Base-by-base conservation (phyloP, 2,113 vertebrate genomes). In the Thunnus maccoyii region DNA sequence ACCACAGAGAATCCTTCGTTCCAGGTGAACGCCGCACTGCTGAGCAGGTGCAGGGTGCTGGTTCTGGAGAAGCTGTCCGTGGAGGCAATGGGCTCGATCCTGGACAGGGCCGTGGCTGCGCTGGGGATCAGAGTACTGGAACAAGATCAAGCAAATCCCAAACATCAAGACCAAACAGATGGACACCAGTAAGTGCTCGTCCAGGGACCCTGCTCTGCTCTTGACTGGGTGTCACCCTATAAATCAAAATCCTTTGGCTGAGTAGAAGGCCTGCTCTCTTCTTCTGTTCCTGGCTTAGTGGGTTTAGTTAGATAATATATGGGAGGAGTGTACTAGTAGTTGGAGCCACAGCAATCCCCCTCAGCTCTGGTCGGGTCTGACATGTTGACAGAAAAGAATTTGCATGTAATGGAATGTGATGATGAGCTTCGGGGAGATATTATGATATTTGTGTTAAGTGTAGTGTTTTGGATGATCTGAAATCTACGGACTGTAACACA, bases 1-100 rank as follows among this genome's bases (percentile, higher is more conserved):
- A 99, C 98, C 84, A 99, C 98, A 0, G 98, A 99, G 90, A 99
- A 99, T 90, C 98, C 98, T 52, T 99, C 98, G 79, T 99, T 99
- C 93, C 98, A 99, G 93, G 97, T 99, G 81, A 99, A 99, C 0
- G 94, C 96, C 0, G 98, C 98, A 20, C 94, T 99, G 50, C 94
- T 99, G 81, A 99, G 98, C 93, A 96, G 98, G 0, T 99, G 98
- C 86, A 94, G 96, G 5, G 98, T 99, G 87, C 95, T 99, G 8
- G 98, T 99, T 58, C 94, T 99, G 80, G 97, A 99, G 93, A 98
- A 96, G 86, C 95, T 96, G 55, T 94, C 93, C 0, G 96, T 96
- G n/a, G 96, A 98, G 72, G 97, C 97, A 0, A 96, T 99, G 98
- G 93, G 95, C 83, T 93, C 85, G 0, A 97, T 99, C 89, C 94